These are phyloP conservation scores for Andrena dorsata DNA, from an alignment of 2,888 invertebrate genomes.

Conservation along the genomic window DNA sequence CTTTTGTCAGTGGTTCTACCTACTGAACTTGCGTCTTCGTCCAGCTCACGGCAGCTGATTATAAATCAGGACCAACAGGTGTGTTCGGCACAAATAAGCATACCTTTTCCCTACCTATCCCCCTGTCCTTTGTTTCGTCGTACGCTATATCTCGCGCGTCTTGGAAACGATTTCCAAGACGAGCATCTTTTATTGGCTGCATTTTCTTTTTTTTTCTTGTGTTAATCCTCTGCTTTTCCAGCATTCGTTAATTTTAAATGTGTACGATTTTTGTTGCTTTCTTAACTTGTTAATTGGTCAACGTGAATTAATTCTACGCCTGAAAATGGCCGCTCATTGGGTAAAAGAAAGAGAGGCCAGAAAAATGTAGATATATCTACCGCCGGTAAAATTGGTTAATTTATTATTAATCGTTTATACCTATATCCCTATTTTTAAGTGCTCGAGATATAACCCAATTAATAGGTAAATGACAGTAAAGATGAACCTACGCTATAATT, in stretches of 20 bases:
- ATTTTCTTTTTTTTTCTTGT: background rate
- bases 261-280: background rate
- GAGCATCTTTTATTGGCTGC: background rate
- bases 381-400: too few species aligned
- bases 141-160: background rate
- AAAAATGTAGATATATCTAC: too few species aligned
- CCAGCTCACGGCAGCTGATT: conserved; percentile 77
- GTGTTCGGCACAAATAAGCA: conserved; percentile 56
- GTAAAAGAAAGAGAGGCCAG: too few species aligned
- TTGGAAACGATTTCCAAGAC: background rate
- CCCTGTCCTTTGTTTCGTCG: conserved; percentile 10
- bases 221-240: background rate
- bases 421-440: too few species aligned
- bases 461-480: too few species aligned
- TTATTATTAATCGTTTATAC: too few species aligned
- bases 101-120: conserved; percentile 27
- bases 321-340: too few species aligned
- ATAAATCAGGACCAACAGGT: conserved; percentile 81
- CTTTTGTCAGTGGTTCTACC: conserved; percentile 77
- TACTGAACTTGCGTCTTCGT: conserved; percentile 75
- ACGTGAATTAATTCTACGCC: background rate
- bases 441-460: too few species aligned
- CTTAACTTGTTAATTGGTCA: background rate
- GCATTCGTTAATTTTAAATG: background rate
- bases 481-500: too few species aligned